Conservation (phyloP, 2,113 vertebrate species). For the Typhlomys cinereus region DNA sequence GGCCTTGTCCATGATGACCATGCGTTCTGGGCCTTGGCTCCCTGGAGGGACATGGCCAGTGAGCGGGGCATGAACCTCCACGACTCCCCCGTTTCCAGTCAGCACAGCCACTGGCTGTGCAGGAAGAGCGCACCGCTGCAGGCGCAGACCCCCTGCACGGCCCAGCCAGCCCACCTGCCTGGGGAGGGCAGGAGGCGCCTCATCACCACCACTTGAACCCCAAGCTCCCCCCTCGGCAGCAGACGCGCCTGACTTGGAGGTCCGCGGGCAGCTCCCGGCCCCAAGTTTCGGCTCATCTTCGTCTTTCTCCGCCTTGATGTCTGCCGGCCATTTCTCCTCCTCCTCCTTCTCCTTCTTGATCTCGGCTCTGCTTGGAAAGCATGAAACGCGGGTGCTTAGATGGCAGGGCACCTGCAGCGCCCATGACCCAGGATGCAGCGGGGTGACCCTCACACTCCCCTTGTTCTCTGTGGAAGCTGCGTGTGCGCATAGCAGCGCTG, state of each 20-base stretch:
- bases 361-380: conserved; percentile 70
- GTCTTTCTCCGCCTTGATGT: conserved; percentile 88
- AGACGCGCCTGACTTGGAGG: conserved; percentile 86
- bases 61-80: background rate
- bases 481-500: no score
- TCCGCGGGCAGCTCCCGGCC: conserved; percentile 80
- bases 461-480: no score
- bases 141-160: no score
- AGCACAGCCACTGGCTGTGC: no score
- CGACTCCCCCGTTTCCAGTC: no score
- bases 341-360: conserved; percentile 90
- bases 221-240: no score
- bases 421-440: background rate
- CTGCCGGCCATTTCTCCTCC: conserved; percentile 85
- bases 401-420: no score
- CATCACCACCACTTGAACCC: no score
- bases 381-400: background rate
- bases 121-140: no score
- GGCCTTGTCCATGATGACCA: conserved; percentile 97
- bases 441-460: background rate
- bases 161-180: no score
- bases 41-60: conserved; percentile 64
- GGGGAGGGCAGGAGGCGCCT: no score
- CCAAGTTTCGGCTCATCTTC: conserved; percentile 81
- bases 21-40: conserved; percentile 90